Evolutionary conservation across 2,888 invertebrate species (phyloP), one percentile per base, ranked within the genome.

Genomic region (Diogma glabrata): DNA sequence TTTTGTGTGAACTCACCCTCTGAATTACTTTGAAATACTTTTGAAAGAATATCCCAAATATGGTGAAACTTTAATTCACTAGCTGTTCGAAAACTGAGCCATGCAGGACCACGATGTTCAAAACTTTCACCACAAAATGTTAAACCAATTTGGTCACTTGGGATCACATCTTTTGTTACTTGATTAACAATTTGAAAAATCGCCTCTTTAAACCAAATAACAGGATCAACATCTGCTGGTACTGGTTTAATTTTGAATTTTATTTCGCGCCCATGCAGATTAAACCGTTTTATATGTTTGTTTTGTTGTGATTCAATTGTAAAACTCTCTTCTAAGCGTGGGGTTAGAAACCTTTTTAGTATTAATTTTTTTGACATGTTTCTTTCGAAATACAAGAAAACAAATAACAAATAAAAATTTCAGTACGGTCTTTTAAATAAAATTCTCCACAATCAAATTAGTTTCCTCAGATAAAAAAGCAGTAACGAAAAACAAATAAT

Each of bases 161-260:
- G 16, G 6, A 17, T 52, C 45, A 52, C 40, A 6, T 19, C 14
- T 17, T 20, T 38, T 28, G 50, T 26, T 16, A 47, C 52, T 38
- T 55, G 36, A n/a, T 38, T 17, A 2, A 55, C 43, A 19, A 53
- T 50, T 1, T 55, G 51, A n/a, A 51, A 17, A 10, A 56, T 16
- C 1, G 51, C 50, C 9, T 23, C 19, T 47, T 51, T 47, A 19
- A 53, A 36, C 51, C 49, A 54, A 12, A n/a, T 19, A 4, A 51
- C 12, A 30, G 40, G 28, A 30, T 54, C 48, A 16, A 33, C 52
- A 40, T 26, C 33, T 33, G 49, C 19, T 9, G 52, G 55, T 6
- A 51, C 22, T 7, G 46, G 6, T 16, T 51, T 49, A 8, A 56
- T 53, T 40, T 55, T 55, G 30, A 56, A 55, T 6, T 50, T 30